phyloP scores from a whole-genome alignment of 2,888 invertebrate genomes.

The Cyrtodaria siliqua region DNA sequence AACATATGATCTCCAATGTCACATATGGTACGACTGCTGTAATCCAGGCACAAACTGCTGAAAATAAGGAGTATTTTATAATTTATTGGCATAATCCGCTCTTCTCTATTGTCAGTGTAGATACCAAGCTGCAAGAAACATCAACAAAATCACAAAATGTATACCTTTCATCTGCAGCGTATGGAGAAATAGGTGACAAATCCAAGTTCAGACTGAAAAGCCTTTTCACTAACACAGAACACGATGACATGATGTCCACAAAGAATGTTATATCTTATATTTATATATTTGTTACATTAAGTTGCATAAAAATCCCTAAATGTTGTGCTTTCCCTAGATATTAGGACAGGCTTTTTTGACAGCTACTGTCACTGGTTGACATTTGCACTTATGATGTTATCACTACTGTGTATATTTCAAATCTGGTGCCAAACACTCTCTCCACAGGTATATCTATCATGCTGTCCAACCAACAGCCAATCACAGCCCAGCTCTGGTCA shows the following conservation, averaged over 20 bases:
- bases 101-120: no score
- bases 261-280: not conserved
- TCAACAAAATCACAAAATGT: no score
- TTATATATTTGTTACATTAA: constrained; percentile 2
- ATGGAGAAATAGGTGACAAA: constrained; percentile 55
- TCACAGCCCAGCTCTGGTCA: constrained; percentile 31
- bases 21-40: no score
- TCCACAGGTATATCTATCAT: constrained; percentile 17
- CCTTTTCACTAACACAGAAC: constrained; percentile 55
- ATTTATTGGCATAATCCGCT: no score
- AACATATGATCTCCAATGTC: no score
- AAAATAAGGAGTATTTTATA: no score
- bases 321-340: not conserved
- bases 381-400: not conserved
- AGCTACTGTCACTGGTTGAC: constrained; percentile 1
- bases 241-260: constrained; percentile 28
- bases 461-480: constrained; percentile 23
- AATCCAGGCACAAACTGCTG: no score
- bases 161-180: constrained; percentile 43
- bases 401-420: not conserved
- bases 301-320: no score
- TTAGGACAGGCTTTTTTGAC: not conserved
- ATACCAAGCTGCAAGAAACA: no score
- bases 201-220: constrained; percentile 53
- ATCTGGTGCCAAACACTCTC: no score